Evolutionary conservation across 2,113 vertebrate species (phyloP).

Genomic region (Aphyosemion australe): DNA sequence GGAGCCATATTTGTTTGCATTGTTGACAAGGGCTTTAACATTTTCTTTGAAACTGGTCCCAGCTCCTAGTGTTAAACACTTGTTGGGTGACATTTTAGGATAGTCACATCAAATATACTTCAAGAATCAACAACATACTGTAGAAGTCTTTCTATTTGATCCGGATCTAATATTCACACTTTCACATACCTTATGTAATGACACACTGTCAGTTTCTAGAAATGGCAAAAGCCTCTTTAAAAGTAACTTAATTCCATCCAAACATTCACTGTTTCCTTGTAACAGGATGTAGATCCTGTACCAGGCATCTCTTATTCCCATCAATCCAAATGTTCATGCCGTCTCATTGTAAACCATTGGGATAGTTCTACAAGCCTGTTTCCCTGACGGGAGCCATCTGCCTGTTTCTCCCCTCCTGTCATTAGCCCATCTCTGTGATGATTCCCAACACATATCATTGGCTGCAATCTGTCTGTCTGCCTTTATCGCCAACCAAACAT

Average conservation of each 20-base stretch:
- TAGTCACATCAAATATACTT: no score
- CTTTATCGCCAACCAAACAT: conserved; percentile 76
- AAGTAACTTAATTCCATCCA: not conserved
- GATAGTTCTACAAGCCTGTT: conserved; percentile 59
- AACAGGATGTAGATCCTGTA: conserved; percentile 13
- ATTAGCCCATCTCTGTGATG: conserved; percentile 74
- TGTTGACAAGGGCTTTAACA: no score
- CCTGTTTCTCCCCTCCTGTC: conserved; percentile 67
- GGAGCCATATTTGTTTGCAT: no score
- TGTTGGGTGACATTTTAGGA: no score
- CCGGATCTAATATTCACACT: no score
- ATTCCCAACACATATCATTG: conserved; percentile 80
- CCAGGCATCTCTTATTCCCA: conserved; percentile 55
- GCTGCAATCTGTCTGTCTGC: conserved; percentile 79
- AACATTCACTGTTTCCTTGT: not conserved
- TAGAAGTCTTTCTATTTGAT: no score
- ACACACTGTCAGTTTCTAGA: no score
- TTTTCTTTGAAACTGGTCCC: no score
- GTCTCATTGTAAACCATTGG: conserved; percentile 61
- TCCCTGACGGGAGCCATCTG: conserved; percentile 79
- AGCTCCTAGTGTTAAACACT: no score
- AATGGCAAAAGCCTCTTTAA: no score
- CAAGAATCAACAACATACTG: no score
- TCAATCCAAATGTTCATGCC: conserved; percentile 55
- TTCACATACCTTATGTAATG: no score